Evolutionary conservation across 2,888 invertebrate genomes (phyloP).

Genomic region (Parapristionchus giblindavisi): DNA sequence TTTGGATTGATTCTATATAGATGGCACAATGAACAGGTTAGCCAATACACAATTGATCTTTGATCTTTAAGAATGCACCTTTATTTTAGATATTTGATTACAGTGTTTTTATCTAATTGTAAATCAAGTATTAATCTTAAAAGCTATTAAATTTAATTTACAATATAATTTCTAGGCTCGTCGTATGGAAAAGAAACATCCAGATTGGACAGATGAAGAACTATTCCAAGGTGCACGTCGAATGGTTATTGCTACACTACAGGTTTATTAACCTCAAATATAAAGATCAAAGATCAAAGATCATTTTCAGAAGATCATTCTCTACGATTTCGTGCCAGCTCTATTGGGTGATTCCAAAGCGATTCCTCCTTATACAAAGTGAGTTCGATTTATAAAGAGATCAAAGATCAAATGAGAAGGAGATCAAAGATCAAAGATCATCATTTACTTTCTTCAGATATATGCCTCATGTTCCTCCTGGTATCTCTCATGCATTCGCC

Average conservation of each 20-base stretch:
- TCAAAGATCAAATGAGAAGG: conserved; percentile 70
- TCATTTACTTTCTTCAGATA: conserved; percentile 76
- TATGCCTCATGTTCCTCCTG: conserved; percentile 90
- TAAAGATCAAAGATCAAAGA: background rate
- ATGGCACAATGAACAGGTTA: conserved; percentile 88
- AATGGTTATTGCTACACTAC: conserved; percentile 86
- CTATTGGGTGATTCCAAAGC: conserved; percentile 76
- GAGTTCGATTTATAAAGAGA: background rate
- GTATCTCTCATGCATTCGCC: conserved; percentile 76
- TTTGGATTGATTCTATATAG: conserved; percentile 91
- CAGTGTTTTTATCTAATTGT: background rate
- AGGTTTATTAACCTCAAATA: conserved; percentile 43
- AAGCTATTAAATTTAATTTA: no score
- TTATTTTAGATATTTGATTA: background rate
- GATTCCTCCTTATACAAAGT: conserved; percentile 74
- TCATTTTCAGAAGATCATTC: conserved; percentile 83
- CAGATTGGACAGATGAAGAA: conserved; percentile 91
- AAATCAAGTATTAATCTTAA: no score
- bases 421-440: conserved; percentile 24
- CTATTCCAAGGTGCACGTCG: conserved; percentile 89
- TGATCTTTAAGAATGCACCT: background rate
- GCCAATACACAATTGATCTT: no score
- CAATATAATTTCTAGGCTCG: conserved; percentile 56
- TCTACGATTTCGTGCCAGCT: conserved; percentile 94
- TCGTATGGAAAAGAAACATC: conserved; percentile 79